Base-by-base conservation (phyloP, 2,888 invertebrate species). In the Carpatolechia fugitivella region DNA sequence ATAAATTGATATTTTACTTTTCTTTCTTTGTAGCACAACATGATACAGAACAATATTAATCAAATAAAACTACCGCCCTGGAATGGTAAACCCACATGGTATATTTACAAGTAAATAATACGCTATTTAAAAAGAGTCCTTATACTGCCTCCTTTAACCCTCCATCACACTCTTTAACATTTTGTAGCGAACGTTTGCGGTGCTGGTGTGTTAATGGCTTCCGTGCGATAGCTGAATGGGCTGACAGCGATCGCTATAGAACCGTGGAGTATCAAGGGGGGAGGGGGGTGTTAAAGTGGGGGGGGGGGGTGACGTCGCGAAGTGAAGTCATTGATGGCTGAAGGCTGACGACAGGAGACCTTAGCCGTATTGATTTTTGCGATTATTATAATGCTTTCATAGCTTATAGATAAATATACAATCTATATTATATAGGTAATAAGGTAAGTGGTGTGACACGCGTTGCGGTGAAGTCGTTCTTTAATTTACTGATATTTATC, bases 221-320 rank as follows among this genome's bases (percentile, higher is more conserved):
- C 72, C 70, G 68, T 59, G 57, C 58, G 72, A 70, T 72, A 70
- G 60, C 68, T 68, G 68, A 66, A 68, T 67, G 68, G 63, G 59
- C 53, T 66, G 68, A 67, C 69, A 66, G 64, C 64, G 57, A 59
- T 60, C 56, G 50, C 38, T 50, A 54, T 47, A 6, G n/a, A 38
- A 14, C 41, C 52, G 36, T 24, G 24, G 24, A 24, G 24, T 24
- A 24, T 24, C 24, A 24, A 38, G 11, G 44, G 29, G 20, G n/a
- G n/a, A 18, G 18, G 18, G 18, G 29, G 13, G 29, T 29, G n/a
- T 11, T 20, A 29, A 44, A 44, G 14, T 10, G 14, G 31, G 14
- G 30, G 31, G 31, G 30, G 5, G 47, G 1, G 30, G 31, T 7
- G 16, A 11, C 10, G 47, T 47, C 16, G 53, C 51, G 40, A 40